phyloP scores from a whole-genome alignment of 2,797 vertebrate genomes.

The Peromyscus nudipes region DNA sequence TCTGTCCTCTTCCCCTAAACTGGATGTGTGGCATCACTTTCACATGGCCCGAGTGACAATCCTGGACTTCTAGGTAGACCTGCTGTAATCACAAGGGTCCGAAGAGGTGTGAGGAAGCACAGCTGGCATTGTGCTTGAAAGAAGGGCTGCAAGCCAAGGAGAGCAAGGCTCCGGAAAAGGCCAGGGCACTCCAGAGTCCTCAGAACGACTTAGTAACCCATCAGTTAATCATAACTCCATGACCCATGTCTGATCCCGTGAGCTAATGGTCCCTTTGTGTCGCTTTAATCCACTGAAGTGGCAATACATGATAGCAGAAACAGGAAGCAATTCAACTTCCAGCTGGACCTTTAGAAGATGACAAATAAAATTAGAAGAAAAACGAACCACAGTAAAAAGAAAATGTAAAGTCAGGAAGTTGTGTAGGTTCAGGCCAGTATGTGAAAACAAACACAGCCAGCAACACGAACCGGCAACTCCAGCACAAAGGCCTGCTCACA shows the following conservation, averaged over 20 bases:
- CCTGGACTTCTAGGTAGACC: background rate
- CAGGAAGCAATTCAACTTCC: background rate
- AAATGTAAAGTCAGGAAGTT: background rate
- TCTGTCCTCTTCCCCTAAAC: background rate
- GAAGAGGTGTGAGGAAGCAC: background rate
- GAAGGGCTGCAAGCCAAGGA: background rate
- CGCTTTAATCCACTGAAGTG: background rate
- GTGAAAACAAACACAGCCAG: background rate
- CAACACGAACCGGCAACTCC: background rate
- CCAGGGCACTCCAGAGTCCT: background rate
- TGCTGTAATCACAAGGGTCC: background rate
- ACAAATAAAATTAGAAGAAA: background rate
- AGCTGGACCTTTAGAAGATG: background rate
- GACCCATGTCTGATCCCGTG: background rate
- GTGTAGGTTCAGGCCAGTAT: background rate
- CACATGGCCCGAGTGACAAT: background rate
- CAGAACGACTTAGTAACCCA: background rate
- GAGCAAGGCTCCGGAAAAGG: background rate
- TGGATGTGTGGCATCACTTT: background rate
- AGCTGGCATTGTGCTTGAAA: background rate
- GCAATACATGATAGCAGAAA: background rate
- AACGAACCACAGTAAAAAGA: background rate
- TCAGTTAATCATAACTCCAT: background rate
- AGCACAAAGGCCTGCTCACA: background rate
- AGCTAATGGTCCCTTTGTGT: background rate